Conservation (phyloP, 2,797 vertebrate species). For the Enteromius radiatus region DNA sequence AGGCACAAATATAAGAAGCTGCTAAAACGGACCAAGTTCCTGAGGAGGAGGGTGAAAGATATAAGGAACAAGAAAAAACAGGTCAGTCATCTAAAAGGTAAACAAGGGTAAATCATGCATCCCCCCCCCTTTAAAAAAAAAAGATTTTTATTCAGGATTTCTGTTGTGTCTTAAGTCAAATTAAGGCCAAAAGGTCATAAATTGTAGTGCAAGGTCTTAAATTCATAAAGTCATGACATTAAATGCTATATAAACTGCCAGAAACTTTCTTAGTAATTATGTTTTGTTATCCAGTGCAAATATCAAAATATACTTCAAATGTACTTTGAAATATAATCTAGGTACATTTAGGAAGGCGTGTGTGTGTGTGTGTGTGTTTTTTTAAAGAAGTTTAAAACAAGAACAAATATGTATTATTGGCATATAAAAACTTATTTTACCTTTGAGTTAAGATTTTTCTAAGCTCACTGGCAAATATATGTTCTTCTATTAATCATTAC, state of each 20-base stretch:
- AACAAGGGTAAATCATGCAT: not conserved
- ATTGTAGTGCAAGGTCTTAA: not conserved
- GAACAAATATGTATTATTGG: not conserved
- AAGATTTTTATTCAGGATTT: not conserved
- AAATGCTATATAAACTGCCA: not conserved
- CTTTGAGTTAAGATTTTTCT: not conserved
- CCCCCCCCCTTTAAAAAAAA: too few relatives aligned
- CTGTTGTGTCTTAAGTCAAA: not conserved
- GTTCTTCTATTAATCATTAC: not conserved
- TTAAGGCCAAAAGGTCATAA: not conserved
- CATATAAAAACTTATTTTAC: not conserved
- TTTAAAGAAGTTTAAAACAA: not conserved
- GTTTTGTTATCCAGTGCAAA: not conserved
- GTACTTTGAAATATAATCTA: not conserved
- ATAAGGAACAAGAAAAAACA: constrained; percentile 84
- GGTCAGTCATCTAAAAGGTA: constrained; percentile 71
- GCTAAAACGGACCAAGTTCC: constrained; percentile 85
- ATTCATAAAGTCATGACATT: not conserved
- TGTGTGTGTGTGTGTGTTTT: too few relatives aligned
- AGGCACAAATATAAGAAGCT: constrained; percentile 92
- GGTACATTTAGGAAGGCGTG: not conserved
- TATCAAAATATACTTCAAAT: not conserved
- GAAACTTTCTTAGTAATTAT: not conserved
- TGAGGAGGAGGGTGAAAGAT: constrained; percentile 78
- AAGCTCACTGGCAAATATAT: not conserved